phyloP scores from a whole-genome alignment of 2,113 vertebrate genomes.

The Gymnorhina tibicen region DNA sequence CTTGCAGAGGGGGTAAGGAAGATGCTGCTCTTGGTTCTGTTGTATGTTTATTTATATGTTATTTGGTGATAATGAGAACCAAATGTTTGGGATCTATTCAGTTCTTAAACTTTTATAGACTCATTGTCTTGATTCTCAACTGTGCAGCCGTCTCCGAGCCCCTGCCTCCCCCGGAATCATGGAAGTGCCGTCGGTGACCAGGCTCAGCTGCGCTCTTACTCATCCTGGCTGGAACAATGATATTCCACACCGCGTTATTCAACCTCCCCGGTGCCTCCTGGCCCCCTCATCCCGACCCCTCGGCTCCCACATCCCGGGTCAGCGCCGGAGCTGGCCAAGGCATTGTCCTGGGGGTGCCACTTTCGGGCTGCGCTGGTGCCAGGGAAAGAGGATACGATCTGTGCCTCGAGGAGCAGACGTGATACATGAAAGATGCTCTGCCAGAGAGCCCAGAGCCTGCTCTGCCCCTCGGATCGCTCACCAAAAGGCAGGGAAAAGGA shows the following conservation, averaged over 20 bases:
- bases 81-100: conserved; percentile 49
- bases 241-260: conserved; percentile 45
- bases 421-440: not conserved
- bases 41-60: conserved; percentile 63
- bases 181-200: conserved; percentile 31
- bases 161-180: conserved; percentile 3
- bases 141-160: conserved; percentile 2
- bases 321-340: not conserved
- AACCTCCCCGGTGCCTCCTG: not conserved
- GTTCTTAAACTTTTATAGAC: conserved; percentile 57
- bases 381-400: not conserved
- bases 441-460: not conserved
- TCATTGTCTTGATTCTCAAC: conserved; percentile 55
- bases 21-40: conserved; percentile 35
- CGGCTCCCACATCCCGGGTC: not conserved
- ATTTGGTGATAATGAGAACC: conserved; percentile 55
- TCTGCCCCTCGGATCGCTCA: not conserved
- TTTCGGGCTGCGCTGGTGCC: not conserved
- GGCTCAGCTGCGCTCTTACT: conserved; percentile 51
- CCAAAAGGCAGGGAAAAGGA: not conserved
- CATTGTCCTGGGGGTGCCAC: not conserved
- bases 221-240: conserved; percentile 49
- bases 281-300: not conserved
- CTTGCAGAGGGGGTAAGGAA: not conserved
- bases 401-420: not conserved